These are phyloP conservation scores for Rynchops niger DNA, from an alignment of 2,113 vertebrate genomes.

Conservation along the genomic window DNA sequence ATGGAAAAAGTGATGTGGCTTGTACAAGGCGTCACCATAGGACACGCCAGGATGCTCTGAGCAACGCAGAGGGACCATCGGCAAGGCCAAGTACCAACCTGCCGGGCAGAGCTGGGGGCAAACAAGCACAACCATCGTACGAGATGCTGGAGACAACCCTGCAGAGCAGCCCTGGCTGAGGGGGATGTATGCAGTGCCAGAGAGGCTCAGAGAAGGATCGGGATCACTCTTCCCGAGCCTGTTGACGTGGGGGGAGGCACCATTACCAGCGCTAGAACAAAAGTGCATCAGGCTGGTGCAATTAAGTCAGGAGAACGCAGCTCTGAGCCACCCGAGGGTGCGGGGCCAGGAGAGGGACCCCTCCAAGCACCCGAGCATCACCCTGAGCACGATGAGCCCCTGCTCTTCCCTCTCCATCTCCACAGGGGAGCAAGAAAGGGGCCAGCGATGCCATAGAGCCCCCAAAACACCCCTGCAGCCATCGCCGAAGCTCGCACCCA, in stretches of 20 bases:
- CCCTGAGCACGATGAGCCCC: accelerated
- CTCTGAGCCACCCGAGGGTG: not conserved
- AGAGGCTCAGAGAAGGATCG: accelerated
- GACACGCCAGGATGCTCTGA: accelerated
- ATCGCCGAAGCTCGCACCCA: accelerated
- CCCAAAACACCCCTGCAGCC: accelerated
- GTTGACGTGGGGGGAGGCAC: not conserved
- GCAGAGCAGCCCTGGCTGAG: not conserved
- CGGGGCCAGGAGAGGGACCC: accelerated
- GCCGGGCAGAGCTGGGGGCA: not conserved
- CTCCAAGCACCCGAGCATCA: not conserved
- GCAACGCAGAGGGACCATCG: not conserved
- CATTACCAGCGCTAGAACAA: not conserved
- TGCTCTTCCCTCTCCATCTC: not conserved
- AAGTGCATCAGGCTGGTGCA: not conserved
- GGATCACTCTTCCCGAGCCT: accelerated
- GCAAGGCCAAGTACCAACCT: not conserved
- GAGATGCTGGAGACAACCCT: not conserved
- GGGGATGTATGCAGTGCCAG: accelerated
- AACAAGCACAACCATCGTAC: accelerated
- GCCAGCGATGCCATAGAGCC: not conserved
- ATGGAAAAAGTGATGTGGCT: not conserved
- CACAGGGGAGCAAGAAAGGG: not conserved
- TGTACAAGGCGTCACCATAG: accelerated
- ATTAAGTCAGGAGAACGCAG: not conserved